Evolutionary conservation across 2,888 invertebrate genomes (phyloP).

Genomic region (Ectropis crepuscularia): DNA sequence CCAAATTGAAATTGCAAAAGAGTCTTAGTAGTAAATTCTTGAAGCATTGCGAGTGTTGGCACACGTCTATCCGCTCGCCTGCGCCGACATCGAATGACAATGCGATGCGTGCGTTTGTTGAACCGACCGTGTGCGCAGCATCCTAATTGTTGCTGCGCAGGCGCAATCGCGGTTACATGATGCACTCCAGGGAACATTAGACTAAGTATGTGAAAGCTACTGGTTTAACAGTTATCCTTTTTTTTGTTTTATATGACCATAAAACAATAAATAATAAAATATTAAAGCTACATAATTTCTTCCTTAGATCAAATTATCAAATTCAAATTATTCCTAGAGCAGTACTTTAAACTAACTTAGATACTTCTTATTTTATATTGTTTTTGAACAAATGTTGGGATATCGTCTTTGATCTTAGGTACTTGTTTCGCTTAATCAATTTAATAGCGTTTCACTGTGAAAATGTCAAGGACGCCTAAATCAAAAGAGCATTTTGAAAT

Average conservation of each 20-base stretch:
- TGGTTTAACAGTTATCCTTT: too few relatives aligned
- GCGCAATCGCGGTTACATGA: constrained; percentile 11
- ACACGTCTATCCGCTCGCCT: constrained; percentile 34
- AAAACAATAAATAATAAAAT: too few relatives aligned
- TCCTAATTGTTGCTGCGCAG: constrained; percentile 48
- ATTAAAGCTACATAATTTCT: too few relatives aligned
- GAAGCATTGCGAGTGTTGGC: constrained; percentile 16
- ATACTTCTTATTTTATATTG: neutral
- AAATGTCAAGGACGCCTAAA: constrained; percentile 32
- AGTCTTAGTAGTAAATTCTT: constrained; percentile 17
- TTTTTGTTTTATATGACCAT: too few relatives aligned
- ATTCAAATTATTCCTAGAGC: too few relatives aligned
- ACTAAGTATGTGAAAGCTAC: too few relatives aligned
- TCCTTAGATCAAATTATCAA: too few relatives aligned
- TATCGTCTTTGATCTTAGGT: too few relatives aligned
- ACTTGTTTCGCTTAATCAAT: neutral
- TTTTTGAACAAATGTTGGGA: too few relatives aligned
- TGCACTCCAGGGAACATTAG: neutral
- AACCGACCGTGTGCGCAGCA: constrained; percentile 57
- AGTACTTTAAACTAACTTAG: neutral
- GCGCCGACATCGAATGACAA: constrained; percentile 58
- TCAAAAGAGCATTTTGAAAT: constrained; percentile 23
- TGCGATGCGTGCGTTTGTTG: constrained; percentile 63
- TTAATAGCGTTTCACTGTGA: constrained; percentile 1
- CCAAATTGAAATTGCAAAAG: neutral